Percentiles rank a stretch among this genome's conserved stretches.
Conservation (phyloP, 2,797 vertebrate species). For the Sternotherus odoratus region DNA sequence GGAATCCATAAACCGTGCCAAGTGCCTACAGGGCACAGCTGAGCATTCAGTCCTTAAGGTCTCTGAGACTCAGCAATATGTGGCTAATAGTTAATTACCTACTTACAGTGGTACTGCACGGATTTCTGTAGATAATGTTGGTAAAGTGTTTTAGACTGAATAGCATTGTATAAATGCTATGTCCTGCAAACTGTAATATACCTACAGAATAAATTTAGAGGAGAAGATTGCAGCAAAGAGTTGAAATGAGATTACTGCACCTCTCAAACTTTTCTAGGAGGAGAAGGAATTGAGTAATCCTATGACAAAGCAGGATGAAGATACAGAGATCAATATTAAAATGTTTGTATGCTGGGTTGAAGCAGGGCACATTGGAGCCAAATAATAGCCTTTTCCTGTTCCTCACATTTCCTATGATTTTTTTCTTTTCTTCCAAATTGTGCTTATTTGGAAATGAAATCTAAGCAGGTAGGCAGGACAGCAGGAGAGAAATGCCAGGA, state of each 20-base stretch:
- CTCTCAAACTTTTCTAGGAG: neutral
- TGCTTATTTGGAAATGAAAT: constrained; percentile 71
- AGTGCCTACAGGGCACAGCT: constrained; percentile 5
- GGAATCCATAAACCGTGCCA: neutral
- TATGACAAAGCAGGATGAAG: constrained; percentile 64
- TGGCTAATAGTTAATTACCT: neutral
- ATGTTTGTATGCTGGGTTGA: constrained; percentile 46
- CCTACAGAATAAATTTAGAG: neutral
- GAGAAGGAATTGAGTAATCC: constrained; percentile 40
- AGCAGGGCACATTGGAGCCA: constrained; percentile 43
- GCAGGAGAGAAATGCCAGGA: constrained; percentile 56
- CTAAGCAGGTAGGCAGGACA: constrained; percentile 61
- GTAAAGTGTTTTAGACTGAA: neutral
- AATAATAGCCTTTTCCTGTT: constrained; percentile 60
- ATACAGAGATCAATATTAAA: constrained; percentile 59
- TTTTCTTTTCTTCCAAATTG: constrained; percentile 58
- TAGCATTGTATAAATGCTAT: neutral
- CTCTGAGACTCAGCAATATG: constrained; percentile 24
- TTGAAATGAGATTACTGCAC: constrained; percentile 27
- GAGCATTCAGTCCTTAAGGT: constrained; percentile 7
- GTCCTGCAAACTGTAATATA: neutral
- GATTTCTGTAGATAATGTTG: neutral
- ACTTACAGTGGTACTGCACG: constrained; percentile 22
- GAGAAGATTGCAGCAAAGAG: constrained; percentile 60
- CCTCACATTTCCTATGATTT: constrained; percentile 62